These are phyloP conservation scores for Pollimyrus isidori DNA, from an alignment of 2,113 vertebrate species.

Conservation along the genomic window DNA sequence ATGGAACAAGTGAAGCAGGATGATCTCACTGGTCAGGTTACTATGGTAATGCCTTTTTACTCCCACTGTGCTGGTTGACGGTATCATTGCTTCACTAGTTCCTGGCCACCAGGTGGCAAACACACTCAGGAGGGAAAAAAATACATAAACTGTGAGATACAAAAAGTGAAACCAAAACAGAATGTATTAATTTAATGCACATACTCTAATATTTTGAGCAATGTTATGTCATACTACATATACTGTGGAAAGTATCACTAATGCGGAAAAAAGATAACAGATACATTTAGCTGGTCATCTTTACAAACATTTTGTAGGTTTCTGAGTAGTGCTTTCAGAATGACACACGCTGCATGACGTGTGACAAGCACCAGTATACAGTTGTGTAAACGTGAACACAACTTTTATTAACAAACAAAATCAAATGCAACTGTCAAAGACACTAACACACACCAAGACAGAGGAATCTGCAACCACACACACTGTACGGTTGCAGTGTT, in stretches of 20 bases:
- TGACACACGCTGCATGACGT: neutral
- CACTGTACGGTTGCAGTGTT: neutral
- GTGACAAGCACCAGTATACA: neutral
- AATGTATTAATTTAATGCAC: neutral
- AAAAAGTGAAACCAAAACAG: slow-evolving; percentile 2
- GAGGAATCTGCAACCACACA: neutral
- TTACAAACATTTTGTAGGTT: neutral
- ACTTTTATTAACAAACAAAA: neutral
- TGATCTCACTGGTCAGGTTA: neutral
- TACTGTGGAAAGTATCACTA: neutral
- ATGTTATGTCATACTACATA: neutral
- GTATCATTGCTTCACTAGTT: neutral
- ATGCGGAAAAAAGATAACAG: neutral
- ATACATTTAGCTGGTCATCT: neutral
- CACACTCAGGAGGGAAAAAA: neutral
- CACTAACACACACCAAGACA: neutral
- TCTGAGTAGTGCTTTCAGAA: neutral
- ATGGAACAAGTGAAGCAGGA: neutral
- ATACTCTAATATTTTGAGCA: neutral
- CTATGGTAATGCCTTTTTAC: neutral
- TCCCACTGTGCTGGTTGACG: neutral
- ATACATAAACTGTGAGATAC: neutral
- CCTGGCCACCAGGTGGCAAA: neutral
- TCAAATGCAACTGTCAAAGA: neutral
- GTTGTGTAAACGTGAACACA: neutral